A percentile compares a stretch with the other conserved stretches of the same genome.
Evolutionary conservation across 2,797 vertebrate species (phyloP).

Genomic region (Chanos chanos): DNA sequence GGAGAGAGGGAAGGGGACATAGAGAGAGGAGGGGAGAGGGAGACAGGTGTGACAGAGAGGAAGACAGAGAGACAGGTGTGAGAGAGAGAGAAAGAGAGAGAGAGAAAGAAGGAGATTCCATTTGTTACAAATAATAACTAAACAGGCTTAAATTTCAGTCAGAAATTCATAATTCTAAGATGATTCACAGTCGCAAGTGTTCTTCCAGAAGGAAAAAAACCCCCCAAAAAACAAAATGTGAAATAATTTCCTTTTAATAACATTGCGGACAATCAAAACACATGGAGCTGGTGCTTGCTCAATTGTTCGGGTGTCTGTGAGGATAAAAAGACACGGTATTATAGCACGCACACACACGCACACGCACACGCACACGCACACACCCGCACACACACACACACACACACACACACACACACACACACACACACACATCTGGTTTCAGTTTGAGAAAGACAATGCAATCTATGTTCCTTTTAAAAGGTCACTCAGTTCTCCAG

Average conservation of each 20-base stretch:
- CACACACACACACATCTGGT: slow-evolving; percentile 43
- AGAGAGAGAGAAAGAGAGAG: background rate
- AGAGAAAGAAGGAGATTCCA: background rate
- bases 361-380: slow-evolving; percentile 46
- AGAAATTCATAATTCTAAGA: too few relatives aligned
- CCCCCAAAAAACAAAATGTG: too few relatives aligned
- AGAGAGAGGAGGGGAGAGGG: too few relatives aligned
- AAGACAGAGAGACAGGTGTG: background rate
- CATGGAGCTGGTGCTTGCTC: slow-evolving; percentile 39
- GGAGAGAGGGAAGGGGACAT: background rate
- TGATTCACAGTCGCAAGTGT: slow-evolving; percentile 1
- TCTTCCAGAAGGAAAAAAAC: slow-evolving; percentile 15
- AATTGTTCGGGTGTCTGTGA: slow-evolving; percentile 42
- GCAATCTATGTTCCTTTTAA: slow-evolving; percentile 42
- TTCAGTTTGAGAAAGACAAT: slow-evolving; percentile 42
- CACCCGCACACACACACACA: too few relatives aligned
- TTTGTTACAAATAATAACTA: background rate
- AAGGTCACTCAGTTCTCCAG: slow-evolving; percentile 41
- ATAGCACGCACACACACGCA: too few relatives aligned
- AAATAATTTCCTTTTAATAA: slow-evolving; percentile 36
- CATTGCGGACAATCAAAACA: slow-evolving; percentile 24
- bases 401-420: background rate
- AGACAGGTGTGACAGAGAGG: background rate
- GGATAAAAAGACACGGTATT: slow-evolving; percentile 50
- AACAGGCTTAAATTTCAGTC: slow-evolving; percentile 2